Evolutionary conservation across 2,797 vertebrate genomes (phyloP).

Genomic region (Rhynchotus rufescens): DNA sequence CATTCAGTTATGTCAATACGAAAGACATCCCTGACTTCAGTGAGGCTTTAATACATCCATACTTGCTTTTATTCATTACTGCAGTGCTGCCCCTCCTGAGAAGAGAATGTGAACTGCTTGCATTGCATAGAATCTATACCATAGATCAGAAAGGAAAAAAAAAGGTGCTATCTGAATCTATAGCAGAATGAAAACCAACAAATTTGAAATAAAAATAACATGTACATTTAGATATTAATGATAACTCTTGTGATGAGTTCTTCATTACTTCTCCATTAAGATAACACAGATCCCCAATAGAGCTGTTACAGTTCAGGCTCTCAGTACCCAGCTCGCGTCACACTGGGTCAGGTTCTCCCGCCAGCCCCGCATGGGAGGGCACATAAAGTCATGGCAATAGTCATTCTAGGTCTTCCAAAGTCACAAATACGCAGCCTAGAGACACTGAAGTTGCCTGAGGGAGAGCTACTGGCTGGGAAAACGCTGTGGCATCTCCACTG

Average conservation of each 20-base stretch:
- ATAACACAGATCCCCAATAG: not conserved
- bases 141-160: not conserved
- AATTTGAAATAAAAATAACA: not conserved
- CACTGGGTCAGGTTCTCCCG: not conserved
- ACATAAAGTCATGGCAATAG: not conserved
- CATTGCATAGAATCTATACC: not conserved
- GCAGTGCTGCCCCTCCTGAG: not conserved
- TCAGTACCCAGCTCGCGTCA: rapidly evolving
- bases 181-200: not conserved
- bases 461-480: not conserved
- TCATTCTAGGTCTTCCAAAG: not conserved
- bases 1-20: not conserved
- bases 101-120: not conserved
- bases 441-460: not conserved
- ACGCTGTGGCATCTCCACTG: too few species aligned
- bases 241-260: not conserved
- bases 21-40: not conserved
- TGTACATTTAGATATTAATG: not conserved
- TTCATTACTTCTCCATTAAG: not conserved
- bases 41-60: not conserved
- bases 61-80: not conserved
- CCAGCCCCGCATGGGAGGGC: not conserved
- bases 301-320: not conserved
- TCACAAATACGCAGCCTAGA: not conserved
- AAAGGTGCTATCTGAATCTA: not conserved